Conservation (phyloP, 1,140 invertebrate genomes). For the Semibalanus balanoides region DNA sequence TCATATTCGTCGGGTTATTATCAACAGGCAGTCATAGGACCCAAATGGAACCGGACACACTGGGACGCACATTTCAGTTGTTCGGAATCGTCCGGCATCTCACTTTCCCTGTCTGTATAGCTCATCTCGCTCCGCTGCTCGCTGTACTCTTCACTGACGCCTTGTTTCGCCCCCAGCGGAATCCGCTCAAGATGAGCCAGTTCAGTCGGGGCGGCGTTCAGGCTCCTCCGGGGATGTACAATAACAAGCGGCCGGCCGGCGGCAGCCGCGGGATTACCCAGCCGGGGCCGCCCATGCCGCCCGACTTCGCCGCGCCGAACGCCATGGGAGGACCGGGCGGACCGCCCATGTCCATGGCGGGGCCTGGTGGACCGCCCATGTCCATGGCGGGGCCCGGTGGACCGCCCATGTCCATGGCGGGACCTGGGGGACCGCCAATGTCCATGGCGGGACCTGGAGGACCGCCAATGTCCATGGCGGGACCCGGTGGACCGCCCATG, state of each 20-base stretch:
- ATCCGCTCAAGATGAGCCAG: neutral
- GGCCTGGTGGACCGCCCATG: neutral
- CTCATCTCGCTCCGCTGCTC: too few species aligned
- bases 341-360: constrained; percentile 4
- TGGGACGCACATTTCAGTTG: too few species aligned
- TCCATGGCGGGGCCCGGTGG: constrained; percentile 3
- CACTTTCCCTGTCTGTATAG: too few species aligned
- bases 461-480: constrained; percentile 7
- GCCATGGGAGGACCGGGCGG: constrained; percentile 7
- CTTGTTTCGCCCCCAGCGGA: neutral
- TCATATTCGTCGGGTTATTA: too few species aligned
- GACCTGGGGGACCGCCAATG: constrained; percentile 13
- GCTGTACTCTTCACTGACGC: too few species aligned
- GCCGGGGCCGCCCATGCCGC: too few species aligned
- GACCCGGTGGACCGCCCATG: constrained; percentile 12
- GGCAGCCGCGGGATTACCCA: neutral
- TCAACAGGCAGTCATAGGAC: too few species aligned
- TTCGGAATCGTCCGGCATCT: too few species aligned
- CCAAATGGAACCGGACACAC: too few species aligned
- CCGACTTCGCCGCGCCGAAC: neutral
- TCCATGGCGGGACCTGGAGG: constrained; percentile 22
- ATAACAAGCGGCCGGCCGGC: neutral
- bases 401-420: constrained; percentile 11
- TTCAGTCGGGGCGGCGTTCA: neutral
- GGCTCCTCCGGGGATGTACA: neutral